Evolutionary conservation across 2,888 invertebrate genomes (phyloP).

Genomic region (Frankliniella intonsa): DNA sequence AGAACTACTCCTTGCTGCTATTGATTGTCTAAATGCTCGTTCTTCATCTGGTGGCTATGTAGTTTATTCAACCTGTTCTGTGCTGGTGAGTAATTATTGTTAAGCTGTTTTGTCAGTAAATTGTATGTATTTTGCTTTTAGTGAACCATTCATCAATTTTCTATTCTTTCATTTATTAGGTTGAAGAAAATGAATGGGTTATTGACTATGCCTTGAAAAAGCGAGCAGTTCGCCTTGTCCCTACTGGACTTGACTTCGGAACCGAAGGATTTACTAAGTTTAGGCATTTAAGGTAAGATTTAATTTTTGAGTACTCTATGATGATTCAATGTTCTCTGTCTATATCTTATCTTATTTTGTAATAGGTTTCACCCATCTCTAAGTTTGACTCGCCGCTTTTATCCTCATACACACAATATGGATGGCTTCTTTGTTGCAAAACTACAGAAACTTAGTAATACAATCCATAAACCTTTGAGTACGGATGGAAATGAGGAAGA

Average conservation of each 20-base stretch:
- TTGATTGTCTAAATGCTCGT: slow-evolving; percentile 90
- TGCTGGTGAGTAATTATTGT: slow-evolving; percentile 57
- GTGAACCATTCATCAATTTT: slow-evolving; percentile 9
- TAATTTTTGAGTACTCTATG: not conserved
- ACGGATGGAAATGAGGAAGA: not conserved
- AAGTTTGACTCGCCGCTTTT: slow-evolving; percentile 83
- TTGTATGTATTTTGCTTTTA: not conserved
- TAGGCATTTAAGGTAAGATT: slow-evolving; percentile 53
- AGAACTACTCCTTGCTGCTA: slow-evolving; percentile 88
- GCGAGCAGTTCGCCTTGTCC: slow-evolving; percentile 87
- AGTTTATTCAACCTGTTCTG: slow-evolving; percentile 98
- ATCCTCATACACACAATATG: slow-evolving; percentile 98
- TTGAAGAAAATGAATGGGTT: slow-evolving; percentile 98
- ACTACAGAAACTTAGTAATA: slow-evolving; percentile 90
- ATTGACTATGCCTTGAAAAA: slow-evolving; percentile 92
- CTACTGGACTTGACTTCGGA: slow-evolving; percentile 92
- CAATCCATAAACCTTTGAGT: slow-evolving; percentile 48
- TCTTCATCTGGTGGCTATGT: slow-evolving; percentile 90
- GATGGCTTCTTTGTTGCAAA: slow-evolving; percentile 99
- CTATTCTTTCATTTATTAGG: slow-evolving; percentile 47
- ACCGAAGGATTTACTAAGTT: slow-evolving; percentile 90
- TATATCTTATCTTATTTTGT: not conserved
- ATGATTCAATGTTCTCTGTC: slow-evolving; percentile 17
- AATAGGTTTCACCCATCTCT: slow-evolving; percentile 85
- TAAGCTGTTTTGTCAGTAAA: not conserved